Conservation (phyloP, 1,140 invertebrate genomes). For the Caenorhabditis latens region DNA sequence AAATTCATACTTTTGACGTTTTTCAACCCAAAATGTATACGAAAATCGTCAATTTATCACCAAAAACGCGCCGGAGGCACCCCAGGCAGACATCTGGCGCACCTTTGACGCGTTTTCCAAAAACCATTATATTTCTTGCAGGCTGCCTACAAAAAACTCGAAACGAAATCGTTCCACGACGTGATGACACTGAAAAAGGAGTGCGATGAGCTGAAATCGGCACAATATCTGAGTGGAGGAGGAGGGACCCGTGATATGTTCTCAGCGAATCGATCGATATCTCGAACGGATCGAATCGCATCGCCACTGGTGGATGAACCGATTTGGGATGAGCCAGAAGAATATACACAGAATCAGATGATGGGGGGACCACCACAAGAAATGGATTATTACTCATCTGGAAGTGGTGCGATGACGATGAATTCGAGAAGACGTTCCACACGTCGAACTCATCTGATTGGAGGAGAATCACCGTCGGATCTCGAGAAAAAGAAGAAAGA, state of each 20-base stretch:
- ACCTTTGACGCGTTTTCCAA: too few species aligned
- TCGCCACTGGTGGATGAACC: background rate
- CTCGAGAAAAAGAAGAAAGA: background rate
- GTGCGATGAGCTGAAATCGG: background rate
- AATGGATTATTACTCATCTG: background rate
- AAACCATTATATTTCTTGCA: background rate
- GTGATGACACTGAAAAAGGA: slow-evolving; percentile 3
- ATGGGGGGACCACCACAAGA: background rate
- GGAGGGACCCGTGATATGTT: background rate
- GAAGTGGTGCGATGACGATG: slow-evolving; percentile 23
- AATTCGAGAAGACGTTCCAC: background rate
- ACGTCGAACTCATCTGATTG: background rate
- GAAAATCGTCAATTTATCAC: too few species aligned
- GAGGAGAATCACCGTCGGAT: slow-evolving; percentile 33
- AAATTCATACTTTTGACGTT: too few species aligned
- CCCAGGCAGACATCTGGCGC: too few species aligned
- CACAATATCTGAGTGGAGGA: background rate
- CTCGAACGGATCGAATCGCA: background rate
- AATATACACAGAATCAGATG: background rate
- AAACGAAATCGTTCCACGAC: slow-evolving; percentile 2
- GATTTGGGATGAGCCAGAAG: slow-evolving; percentile 40
- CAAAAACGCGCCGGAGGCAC: too few species aligned
- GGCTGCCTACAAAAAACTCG: background rate
- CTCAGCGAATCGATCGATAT: background rate
- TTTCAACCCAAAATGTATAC: too few species aligned